A percentile compares a stretch with the other conserved stretches of the same genome.
phyloP scores from a whole-genome alignment of 1,140 invertebrate genomes.

The Drosophila willistoni region DNA sequence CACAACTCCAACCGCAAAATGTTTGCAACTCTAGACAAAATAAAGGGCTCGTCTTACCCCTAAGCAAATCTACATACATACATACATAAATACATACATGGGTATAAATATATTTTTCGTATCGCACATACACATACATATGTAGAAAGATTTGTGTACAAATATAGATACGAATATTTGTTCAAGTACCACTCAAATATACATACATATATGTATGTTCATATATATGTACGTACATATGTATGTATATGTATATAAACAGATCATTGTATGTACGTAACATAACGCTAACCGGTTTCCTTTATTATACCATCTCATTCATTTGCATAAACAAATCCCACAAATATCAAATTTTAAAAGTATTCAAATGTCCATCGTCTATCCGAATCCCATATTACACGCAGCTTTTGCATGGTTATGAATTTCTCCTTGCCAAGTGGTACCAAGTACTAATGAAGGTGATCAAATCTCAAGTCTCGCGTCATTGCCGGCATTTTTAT shows the following conservation, averaged over 20 bases:
- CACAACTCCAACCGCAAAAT: constrained; percentile 50
- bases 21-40: constrained; percentile 20
- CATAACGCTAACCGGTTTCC: constrained; percentile 37
- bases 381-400: constrained; percentile 19
- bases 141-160: constrained; percentile 10
- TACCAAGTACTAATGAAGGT: constrained; percentile 55
- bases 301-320: constrained; percentile 26
- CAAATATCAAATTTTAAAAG: constrained; percentile 3
- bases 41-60: constrained; percentile 61
- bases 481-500: constrained; percentile 33
- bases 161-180: constrained; percentile 5
- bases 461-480: constrained; percentile 34
- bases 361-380: background rate
- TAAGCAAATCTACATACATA: background rate
- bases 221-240: background rate
- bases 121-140: background rate
- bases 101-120: too few relatives aligned
- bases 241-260: too few relatives aligned
- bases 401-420: constrained; percentile 13
- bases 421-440: constrained; percentile 10
- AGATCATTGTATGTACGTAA: background rate
- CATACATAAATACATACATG: constrained; percentile 7
- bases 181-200: too few relatives aligned
- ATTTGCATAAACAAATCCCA: constrained; percentile 18
- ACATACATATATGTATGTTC: background rate